Conservation (phyloP, 2,888 invertebrate genomes). For the Lepetodrilus schrolli region DNA sequence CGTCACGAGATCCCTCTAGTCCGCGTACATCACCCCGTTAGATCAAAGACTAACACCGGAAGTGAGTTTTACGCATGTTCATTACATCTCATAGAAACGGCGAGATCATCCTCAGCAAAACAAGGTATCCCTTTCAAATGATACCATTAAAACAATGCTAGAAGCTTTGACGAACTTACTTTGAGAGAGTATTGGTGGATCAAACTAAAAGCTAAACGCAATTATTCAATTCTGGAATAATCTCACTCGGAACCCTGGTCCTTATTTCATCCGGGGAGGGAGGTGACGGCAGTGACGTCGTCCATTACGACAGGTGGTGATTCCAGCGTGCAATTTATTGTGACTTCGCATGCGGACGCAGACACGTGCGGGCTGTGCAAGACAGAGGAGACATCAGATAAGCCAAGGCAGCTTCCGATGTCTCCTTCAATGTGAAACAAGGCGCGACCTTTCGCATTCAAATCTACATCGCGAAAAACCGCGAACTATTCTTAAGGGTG, state of each 20-base stretch:
- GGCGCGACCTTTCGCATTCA: neutral
- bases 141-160: conserved; percentile 18
- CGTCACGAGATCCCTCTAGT: neutral
- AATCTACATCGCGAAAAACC: neutral
- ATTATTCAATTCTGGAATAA: conserved; percentile 21
- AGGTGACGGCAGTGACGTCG: neutral
- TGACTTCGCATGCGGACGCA: neutral
- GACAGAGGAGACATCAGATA: neutral
- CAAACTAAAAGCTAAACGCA: conserved; percentile 5
- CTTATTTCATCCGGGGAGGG: neutral
- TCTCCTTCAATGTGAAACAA: neutral
- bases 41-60: conserved; percentile 3
- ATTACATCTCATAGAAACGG: conserved; percentile 2
- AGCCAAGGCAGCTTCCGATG: neutral
- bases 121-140: conserved; percentile 20
- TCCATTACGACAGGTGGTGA: neutral
- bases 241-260: neutral
- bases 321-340: neutral
- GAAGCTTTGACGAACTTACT: conserved; percentile 13
- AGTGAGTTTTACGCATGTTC: conserved; percentile 26
- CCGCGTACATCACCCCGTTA: neutral
- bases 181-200: neutral
- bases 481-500: neutral
- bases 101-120: conserved; percentile 5
- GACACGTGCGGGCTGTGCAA: neutral